phyloP scores from a whole-genome alignment of 1,140 invertebrate genomes.

The Dendroctonus ponderosae region DNA sequence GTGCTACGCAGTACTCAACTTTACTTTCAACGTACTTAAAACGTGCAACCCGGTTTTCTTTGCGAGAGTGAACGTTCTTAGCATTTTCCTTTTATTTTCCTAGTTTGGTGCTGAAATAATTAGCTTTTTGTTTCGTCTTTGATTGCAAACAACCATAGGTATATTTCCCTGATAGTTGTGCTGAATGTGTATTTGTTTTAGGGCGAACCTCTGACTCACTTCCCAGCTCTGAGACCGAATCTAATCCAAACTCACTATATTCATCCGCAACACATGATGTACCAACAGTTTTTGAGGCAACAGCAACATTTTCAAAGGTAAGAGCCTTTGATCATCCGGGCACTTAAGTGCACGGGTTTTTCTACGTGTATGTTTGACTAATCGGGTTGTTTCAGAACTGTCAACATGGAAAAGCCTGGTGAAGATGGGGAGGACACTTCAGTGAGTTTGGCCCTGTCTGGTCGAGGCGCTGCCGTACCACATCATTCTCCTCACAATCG shows the following conservation, averaged over 20 bases:
- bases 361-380: slow-evolving; percentile 3
- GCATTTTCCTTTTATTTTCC: slow-evolving; percentile 1
- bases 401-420: slow-evolving; percentile 46
- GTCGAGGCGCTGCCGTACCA: slow-evolving; percentile 51
- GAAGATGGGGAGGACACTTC: slow-evolving; percentile 63
- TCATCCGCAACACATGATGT: slow-evolving; percentile 56
- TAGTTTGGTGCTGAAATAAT: not conserved
- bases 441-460: slow-evolving; percentile 43
- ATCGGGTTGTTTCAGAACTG: slow-evolving; percentile 49
- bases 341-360: slow-evolving; percentile 8
- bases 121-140: not conserved
- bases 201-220: slow-evolving; percentile 60
- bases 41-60: not conserved
- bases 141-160: not conserved
- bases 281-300: slow-evolving; percentile 72
- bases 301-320: slow-evolving; percentile 49
- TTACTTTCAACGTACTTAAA: no score
- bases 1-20: no score
- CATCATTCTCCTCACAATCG: slow-evolving; percentile 72
- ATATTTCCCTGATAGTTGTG: not conserved
- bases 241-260: slow-evolving; percentile 55
- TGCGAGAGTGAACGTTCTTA: not conserved
- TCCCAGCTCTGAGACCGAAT: slow-evolving; percentile 44
- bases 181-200: slow-evolving; percentile 45
- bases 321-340: not conserved